Percentiles rank a stretch among this genome's conserved stretches.
Conservation (phyloP, 2,888 invertebrate species). For the Drosophila recens region DNA sequence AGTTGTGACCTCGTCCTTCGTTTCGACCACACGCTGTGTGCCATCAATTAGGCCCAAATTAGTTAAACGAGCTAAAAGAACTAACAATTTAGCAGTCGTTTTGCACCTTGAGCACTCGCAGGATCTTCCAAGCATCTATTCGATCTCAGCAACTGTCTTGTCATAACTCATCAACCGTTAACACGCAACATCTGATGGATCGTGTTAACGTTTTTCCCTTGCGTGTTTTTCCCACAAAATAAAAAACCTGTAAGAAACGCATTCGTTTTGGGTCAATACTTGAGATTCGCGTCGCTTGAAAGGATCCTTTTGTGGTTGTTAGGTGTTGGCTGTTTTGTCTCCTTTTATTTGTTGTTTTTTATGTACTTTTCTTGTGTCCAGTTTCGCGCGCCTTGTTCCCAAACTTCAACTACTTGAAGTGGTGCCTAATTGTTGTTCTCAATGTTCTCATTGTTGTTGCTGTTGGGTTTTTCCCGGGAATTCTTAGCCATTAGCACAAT, state of each 20-base stretch:
- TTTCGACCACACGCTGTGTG: slow-evolving; percentile 58
- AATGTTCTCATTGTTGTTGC: slow-evolving; percentile 2
- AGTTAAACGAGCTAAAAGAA: slow-evolving; percentile 41
- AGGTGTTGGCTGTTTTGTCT: slow-evolving; percentile 35
- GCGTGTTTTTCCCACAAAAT: slow-evolving; percentile 54
- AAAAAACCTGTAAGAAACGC: slow-evolving; percentile 4
- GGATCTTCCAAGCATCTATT: not conserved
- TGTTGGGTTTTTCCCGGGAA: slow-evolving; percentile 64
- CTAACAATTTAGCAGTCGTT: slow-evolving; percentile 26
- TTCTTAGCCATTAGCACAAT: slow-evolving; percentile 80
- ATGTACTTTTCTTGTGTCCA: slow-evolving; percentile 36
- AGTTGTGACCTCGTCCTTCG: slow-evolving; percentile 44
- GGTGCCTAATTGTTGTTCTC: slow-evolving; percentile 63
- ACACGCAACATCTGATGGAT: slow-evolving; percentile 38
- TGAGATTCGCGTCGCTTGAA: slow-evolving; percentile 33
- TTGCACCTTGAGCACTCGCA: slow-evolving; percentile 41
- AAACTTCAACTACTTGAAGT: slow-evolving; percentile 42
- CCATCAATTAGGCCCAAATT: slow-evolving; percentile 68
- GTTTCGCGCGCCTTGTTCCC: slow-evolving; percentile 47
- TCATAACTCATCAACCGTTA: slow-evolving; percentile 38
- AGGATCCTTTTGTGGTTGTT: slow-evolving; percentile 45
- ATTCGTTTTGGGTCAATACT: slow-evolving; percentile 38
- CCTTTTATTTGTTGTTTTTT: not conserved
- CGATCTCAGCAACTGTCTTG: slow-evolving; percentile 7
- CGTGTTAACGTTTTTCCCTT: slow-evolving; percentile 11